Evolutionary conservation across 2,797 vertebrate genomes (phyloP).

Genomic region (Nasua narica): DNA sequence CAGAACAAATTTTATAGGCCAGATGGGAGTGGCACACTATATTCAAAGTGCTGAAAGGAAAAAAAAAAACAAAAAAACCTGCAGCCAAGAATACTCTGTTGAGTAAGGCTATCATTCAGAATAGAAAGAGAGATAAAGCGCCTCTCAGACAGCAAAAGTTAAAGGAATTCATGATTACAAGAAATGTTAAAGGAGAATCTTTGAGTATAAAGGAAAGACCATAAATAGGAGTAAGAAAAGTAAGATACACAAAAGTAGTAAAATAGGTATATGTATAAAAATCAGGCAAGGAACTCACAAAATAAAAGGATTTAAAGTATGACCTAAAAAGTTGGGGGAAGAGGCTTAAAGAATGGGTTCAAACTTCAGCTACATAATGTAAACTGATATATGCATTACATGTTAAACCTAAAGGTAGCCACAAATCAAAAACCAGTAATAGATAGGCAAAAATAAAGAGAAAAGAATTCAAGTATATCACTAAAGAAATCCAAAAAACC

Average conservation of each 20-base stretch:
- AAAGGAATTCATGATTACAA: neutral
- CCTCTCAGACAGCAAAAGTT: neutral
- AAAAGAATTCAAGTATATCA: neutral
- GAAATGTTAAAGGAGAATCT: neutral
- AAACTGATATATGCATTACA: neutral
- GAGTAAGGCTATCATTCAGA: neutral
- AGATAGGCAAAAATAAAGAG: neutral
- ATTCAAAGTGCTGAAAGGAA: neutral
- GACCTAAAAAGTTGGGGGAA: neutral
- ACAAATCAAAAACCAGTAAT: neutral
- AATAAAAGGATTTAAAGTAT: neutral
- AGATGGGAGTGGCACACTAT: neutral
- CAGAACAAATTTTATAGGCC: neutral
- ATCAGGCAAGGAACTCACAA: neutral
- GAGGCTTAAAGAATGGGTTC: neutral
- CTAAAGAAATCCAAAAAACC: neutral
- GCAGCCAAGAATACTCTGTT: neutral
- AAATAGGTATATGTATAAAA: neutral
- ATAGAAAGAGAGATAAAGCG: neutral
- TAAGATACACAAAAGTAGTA: neutral
- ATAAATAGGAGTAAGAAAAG: neutral
- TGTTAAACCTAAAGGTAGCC: neutral
- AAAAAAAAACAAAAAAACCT: neutral
- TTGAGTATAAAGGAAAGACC: neutral
- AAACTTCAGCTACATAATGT: neutral